Conservation (phyloP, 2,797 vertebrate species). For the Phataginus tetradactyla region DNA sequence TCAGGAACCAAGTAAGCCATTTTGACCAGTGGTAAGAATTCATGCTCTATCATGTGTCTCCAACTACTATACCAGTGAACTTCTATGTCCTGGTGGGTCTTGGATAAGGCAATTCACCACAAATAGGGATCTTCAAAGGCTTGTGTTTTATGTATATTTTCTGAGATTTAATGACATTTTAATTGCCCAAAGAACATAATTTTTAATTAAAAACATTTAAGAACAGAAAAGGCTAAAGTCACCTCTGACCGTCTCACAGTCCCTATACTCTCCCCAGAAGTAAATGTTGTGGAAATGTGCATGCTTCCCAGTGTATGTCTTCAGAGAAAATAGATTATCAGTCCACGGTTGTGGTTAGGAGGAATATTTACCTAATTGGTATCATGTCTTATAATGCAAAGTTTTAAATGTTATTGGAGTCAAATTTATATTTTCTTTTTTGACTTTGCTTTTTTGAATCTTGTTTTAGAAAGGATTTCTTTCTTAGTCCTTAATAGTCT, state of each 20-base stretch:
- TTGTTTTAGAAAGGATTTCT: not conserved
- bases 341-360: not conserved
- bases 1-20: not conserved
- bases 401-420: conserved; percentile 21
- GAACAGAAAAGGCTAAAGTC: not conserved
- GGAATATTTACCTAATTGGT: not conserved
- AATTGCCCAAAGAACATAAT: not conserved
- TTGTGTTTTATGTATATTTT: not conserved
- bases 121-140: not conserved
- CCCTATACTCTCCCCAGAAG: not conserved
- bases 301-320: not conserved
- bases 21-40: not conserved
- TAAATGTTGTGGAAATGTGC: not conserved
- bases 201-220: not conserved
- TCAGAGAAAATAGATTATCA: not conserved
- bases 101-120: not conserved
- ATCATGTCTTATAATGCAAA: not conserved
- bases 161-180: conserved; percentile 22
- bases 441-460: conserved; percentile 28
- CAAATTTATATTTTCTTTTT: conserved; percentile 28
- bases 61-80: not conserved
- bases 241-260: not conserved
- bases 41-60: not conserved
- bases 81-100: not conserved
- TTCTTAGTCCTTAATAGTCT: conserved; percentile 10